Conservation (phyloP, 2,113 vertebrate species). For the Syngnathoides biaculeatus region DNA sequence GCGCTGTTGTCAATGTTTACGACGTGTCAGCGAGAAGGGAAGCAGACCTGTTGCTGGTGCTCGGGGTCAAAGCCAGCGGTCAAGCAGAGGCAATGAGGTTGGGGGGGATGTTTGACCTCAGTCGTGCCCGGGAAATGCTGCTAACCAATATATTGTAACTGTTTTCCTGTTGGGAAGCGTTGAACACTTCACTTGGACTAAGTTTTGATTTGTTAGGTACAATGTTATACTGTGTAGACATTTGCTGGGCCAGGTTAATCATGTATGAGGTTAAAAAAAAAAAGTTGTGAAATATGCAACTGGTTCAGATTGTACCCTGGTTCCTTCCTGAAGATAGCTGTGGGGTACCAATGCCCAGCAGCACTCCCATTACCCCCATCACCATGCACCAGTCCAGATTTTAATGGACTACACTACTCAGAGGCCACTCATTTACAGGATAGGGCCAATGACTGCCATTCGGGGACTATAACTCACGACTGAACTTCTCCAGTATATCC, state of each 20-base stretch:
- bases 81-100: conserved; percentile 16
- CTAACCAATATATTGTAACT: conserved; percentile 23
- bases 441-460: no score
- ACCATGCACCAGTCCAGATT: no score
- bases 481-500: no score
- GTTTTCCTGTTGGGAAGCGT: conserved; percentile 23
- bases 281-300: no score
- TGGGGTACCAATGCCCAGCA: no score
- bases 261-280: no score
- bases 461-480: no score
- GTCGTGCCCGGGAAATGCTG: conserved; percentile 41
- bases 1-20: conserved; percentile 63
- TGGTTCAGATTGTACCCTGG: no score
- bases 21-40: conserved; percentile 55
- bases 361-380: no score
- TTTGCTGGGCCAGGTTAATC: not conserved
- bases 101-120: conserved; percentile 16
- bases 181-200: not conserved
- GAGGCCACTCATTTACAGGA: no score
- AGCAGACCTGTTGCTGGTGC: conserved; percentile 40
- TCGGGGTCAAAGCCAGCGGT: conserved; percentile 51
- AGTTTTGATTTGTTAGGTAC: not conserved
- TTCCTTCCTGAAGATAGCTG: no score
- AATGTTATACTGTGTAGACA: not conserved
- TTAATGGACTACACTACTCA: no score